These are phyloP conservation scores for Lepidurus apus DNA, from an alignment of 1,140 invertebrate species.

Conservation along the genomic window DNA sequence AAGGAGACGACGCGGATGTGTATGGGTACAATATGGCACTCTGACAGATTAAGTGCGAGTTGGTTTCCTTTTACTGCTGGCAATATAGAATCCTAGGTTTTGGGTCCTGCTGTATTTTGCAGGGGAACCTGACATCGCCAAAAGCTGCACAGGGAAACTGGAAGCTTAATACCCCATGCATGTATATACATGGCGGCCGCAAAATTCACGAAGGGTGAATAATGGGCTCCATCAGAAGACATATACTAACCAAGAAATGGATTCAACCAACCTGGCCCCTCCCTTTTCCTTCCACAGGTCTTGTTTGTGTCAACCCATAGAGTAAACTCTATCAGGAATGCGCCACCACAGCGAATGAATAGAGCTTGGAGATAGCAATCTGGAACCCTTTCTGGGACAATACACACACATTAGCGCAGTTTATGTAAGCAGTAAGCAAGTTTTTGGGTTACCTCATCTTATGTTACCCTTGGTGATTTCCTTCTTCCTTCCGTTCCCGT, in stretches of 20 bases:
- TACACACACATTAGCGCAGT: too few relatives aligned
- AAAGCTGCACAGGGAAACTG: not conserved
- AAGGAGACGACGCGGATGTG: not conserved
- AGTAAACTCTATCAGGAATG: too few relatives aligned
- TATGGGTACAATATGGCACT: not conserved
- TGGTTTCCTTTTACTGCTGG: not conserved
- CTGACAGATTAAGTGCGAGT: constrained; percentile 10
- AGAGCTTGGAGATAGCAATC: too few relatives aligned
- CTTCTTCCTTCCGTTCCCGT: too few relatives aligned
- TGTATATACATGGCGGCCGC: not conserved
- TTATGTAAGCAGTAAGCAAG: too few relatives aligned
- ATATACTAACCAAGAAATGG: constrained; percentile 1
- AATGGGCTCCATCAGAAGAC: not conserved
- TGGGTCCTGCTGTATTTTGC: not conserved
- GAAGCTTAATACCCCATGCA: not conserved
- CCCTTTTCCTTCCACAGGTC: not conserved
- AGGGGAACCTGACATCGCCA: not conserved
- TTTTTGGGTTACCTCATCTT: too few relatives aligned
- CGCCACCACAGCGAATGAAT: too few relatives aligned
- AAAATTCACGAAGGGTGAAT: constrained; percentile 11
- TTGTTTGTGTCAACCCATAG: not conserved
- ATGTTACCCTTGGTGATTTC: too few relatives aligned
- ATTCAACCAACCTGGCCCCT: not conserved
- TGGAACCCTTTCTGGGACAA: too few relatives aligned
- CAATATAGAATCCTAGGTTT: not conserved